Conservation (phyloP, 2,113 vertebrate genomes). For the Menura novaehollandiae region DNA sequence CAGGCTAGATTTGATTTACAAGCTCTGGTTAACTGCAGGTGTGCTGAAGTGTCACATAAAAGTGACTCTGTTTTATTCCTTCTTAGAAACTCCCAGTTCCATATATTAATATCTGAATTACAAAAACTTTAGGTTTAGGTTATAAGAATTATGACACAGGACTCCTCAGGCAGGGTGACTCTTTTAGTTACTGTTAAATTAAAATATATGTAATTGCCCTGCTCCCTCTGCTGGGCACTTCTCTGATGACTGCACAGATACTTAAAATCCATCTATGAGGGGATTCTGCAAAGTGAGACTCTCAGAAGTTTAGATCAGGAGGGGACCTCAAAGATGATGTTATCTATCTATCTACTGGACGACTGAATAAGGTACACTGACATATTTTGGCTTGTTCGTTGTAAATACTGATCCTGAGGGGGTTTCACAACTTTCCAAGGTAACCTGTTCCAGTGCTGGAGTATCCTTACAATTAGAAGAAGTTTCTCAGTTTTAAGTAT, state of each 20-base stretch:
- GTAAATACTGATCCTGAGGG: neutral
- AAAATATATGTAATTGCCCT: slow-evolving; percentile 14
- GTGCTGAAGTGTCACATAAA: neutral
- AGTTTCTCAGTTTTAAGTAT: neutral
- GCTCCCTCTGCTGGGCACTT: slow-evolving; percentile 49
- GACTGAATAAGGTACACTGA: neutral
- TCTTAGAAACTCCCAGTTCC: neutral
- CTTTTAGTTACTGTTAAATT: neutral
- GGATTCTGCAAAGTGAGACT: neutral
- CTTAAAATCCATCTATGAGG: neutral
- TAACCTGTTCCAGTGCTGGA: neutral
- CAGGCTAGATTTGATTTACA: neutral
- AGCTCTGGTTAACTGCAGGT: neutral
- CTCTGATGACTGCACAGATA: neutral
- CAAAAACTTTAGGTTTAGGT: neutral
- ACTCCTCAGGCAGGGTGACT: neutral
- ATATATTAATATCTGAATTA: neutral
- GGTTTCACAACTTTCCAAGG: neutral
- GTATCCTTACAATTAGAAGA: neutral
- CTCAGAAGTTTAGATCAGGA: neutral
- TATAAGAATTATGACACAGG: neutral
- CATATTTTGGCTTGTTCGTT: neutral
- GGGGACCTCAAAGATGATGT: neutral
- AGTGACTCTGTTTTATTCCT: neutral
- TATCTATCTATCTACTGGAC: neutral